A percentile compares a stretch with the other conserved stretches of the same genome.
Conservation (phyloP, 2,797 vertebrate species). For the Lepus townsendii region DNA sequence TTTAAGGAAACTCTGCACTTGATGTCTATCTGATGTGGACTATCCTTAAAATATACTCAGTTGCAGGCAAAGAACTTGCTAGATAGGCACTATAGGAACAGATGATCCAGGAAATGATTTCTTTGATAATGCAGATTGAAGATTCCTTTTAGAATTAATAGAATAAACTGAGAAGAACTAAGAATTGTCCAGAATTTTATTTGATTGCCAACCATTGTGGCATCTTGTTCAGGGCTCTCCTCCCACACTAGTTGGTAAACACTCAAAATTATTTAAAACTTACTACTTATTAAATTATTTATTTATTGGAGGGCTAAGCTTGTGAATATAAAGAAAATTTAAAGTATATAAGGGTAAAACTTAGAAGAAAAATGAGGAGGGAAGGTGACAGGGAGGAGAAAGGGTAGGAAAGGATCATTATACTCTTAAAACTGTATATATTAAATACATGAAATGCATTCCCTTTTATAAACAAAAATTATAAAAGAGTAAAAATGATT, state of each 20-base stretch:
- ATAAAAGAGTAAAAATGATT: neutral
- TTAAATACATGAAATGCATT: too few species aligned
- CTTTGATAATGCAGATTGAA: slow-evolving; percentile 54
- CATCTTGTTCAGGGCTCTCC: neutral
- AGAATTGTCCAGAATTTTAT: slow-evolving; percentile 66
- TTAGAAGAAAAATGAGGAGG: too few species aligned
- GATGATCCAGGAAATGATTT: neutral
- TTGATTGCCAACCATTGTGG: slow-evolving; percentile 69
- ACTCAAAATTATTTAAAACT: neutral
- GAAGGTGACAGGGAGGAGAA: too few species aligned
- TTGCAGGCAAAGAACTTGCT: neutral
- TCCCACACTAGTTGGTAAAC: neutral
- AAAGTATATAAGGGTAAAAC: too few species aligned
- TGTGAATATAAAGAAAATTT: too few species aligned
- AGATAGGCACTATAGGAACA: neutral
- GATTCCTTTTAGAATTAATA: slow-evolving; percentile 26
- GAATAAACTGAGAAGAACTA: slow-evolving; percentile 56
- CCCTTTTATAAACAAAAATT: too few species aligned
- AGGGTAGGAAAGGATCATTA: too few species aligned
- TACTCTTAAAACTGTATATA: too few species aligned
- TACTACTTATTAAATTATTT: neutral
- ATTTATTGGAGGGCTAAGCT: too few species aligned
- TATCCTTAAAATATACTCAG: neutral
- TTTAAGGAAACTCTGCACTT: slow-evolving; percentile 9
- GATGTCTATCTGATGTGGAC: neutral